Evolutionary conservation across 1,140 invertebrate genomes (phyloP), one percentile per base, ranked within the genome.

Genomic region (Drosophila malerkotliana): DNA sequence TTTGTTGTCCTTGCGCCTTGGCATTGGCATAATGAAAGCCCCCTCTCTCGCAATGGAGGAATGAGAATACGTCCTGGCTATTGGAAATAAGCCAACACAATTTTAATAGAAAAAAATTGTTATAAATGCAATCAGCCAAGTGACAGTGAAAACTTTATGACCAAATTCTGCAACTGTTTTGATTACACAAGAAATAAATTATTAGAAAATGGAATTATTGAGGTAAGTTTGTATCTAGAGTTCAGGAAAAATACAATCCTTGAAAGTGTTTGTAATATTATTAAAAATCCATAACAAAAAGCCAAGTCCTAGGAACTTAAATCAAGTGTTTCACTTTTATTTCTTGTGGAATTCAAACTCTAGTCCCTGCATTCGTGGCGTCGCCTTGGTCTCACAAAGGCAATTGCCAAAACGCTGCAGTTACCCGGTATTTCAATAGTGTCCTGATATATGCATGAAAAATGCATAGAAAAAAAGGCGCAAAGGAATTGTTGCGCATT

Each of bases 51-150:
- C 26, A 57, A 6, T 41, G 18, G 21, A 21, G 21, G 9, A 39
- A 61, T 48, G 32, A 64, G 75, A 82, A 78, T 77, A 69, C 73
- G 63, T 69, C 56, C 62, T 21, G 21, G 21, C 21, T 47, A 78
- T 85, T 85, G 81, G 82, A 81, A 75, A 62, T 45, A 67, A 67
- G 82, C 81, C 82, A 85, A 80, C 62, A 54, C 77, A 72, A 66
- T 75, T 81, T 72, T 77, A 69, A 77, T 69, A 73, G 81, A 49
- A 63, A 69, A 71, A 60, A 77, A 81, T 56, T 60, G 24, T 59
- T 66, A 56, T 60, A 63, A 84, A 77, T 74, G 72, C 72, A 84
- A 84, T 84, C 76, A 83, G 76, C 72, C 58, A 84, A 77, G 47
- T 84, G 68, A 72, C 77, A 74, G 57, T 45, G 56, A 64, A 60